Evolutionary conservation across 2,797 vertebrate species (phyloP).

Genomic region (Sparidentex hasta): DNA sequence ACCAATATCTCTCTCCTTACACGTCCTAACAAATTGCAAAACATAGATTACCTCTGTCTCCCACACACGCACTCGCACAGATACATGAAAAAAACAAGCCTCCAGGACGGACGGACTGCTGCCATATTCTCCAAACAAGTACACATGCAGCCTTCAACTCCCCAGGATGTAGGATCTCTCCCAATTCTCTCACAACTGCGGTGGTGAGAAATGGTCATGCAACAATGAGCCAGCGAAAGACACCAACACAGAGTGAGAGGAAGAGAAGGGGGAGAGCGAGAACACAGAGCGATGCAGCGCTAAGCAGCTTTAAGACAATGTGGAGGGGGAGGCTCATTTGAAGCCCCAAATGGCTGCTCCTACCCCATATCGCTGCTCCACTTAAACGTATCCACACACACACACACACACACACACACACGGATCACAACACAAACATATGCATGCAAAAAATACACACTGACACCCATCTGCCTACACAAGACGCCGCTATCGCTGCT

Average conservation of each 20-base stretch:
- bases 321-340: conserved; percentile 42
- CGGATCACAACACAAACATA: conserved; percentile 13
- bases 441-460: conserved; percentile 30
- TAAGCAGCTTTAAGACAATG: conserved; percentile 68
- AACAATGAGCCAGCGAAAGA: conserved; percentile 51
- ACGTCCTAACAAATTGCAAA: conserved; percentile 37
- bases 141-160: conserved; percentile 24
- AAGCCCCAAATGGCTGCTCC: conserved; percentile 55
- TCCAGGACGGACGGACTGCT: conserved; percentile 8
- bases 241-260: conserved; percentile 22
- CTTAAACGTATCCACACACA: conserved; percentile 45
- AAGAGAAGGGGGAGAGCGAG: background rate
- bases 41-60: conserved; percentile 26
- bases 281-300: conserved; percentile 30
- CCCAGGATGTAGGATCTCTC: conserved; percentile 22
- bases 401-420: conserved; percentile 16
- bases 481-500: conserved; percentile 52
- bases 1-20: conserved; percentile 35
- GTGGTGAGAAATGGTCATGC: conserved; percentile 45
- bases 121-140: conserved; percentile 4
- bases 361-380: conserved; percentile 50
- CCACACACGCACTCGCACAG: background rate
- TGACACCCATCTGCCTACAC: conserved; percentile 54
- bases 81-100: background rate
- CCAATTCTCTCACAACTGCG: conserved; percentile 31